Conservation (phyloP, 2,113 vertebrate species). For the Oryctolagus cuniculus region mOryCun1.1 NC_091436.1:54509001-54509500, state of each 20-base stretch:
- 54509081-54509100: not conserved
- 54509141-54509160: not conserved
- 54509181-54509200: not conserved
- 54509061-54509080: not conserved
- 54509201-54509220: not conserved
- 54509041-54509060: not conserved
- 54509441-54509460: too few species aligned
- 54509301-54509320: not conserved
- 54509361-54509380: not conserved
- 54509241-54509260: not conserved
- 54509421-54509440: not conserved
- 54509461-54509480: too few species aligned
- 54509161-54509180: not conserved
- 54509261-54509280: not conserved
- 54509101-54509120: too few species aligned
- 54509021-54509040: not conserved
- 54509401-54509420: not conserved
- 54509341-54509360: not conserved
- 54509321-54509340: not conserved
- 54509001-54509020: rapidly evolving
- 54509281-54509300: not conserved
- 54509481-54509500: too few species aligned
- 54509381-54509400: not conserved
- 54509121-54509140: too few species aligned
- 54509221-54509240: not conserved